Evolutionary conservation across 2,113 vertebrate genomes (phyloP), one percentile per base, ranked within the genome.

Genomic region (Ranitomeya variabilis): DNA sequence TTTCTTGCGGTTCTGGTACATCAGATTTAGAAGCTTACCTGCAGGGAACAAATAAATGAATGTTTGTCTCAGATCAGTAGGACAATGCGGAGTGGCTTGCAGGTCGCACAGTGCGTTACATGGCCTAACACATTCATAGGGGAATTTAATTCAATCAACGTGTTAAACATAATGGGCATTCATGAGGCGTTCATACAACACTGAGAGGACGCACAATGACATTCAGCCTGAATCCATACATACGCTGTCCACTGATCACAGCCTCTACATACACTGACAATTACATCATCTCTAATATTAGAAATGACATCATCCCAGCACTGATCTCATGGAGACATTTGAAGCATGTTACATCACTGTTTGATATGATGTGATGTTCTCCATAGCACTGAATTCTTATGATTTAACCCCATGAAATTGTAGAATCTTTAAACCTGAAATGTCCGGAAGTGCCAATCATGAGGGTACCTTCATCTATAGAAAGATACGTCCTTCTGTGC

Each of bases 41-140:
- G 52, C 52, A 23, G 77, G 51, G 52, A 79, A 79, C 77, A 79
- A 57, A 79, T 57, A 79, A 79, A 79, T 79, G 51, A 79, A 79
- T 79, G 51, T 78, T 54, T 78, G 19, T 23, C 51, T 55, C 9
- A 54, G 74, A 52, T 77, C 51, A 55, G 52, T 5, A 54, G 76
- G 52, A 57, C 77, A 79, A 13, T 79, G 52, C 77, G n/a, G 76
- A 54, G 19, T 54, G 51, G 37, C 14, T 45, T 74, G 26, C 2
- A 45, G 31, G 31, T 19, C 11, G 18, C n/a, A 54, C 51, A 57
- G 23, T n/a, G n/a, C 7, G 4, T 57, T 16, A 55, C 77, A 79
- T 15, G 21, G 77, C 21, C 52, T 15, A 79, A 54, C n/a, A 55
- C 76, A 55, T 54, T 78, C 7, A 8, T 52, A 77, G 51, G 16